Evolutionary conservation across 2,888 invertebrate species (phyloP).

Genomic region (Trissoscelio sp.): DNA sequence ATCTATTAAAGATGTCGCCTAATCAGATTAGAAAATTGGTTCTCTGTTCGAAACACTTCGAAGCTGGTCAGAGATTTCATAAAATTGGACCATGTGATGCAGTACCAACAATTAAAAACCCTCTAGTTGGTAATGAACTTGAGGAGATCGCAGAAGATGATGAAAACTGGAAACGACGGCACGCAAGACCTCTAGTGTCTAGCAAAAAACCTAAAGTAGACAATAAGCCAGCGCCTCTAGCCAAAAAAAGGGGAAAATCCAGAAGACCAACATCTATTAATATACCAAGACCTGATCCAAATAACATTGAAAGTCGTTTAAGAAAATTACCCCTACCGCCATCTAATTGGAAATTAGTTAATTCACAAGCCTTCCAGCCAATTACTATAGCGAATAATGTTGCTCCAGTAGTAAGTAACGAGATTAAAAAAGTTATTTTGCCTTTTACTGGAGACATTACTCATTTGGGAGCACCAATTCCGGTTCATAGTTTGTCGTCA

Average conservation of each 20-base stretch:
- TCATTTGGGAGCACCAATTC: constrained; percentile 80
- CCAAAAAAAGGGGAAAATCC: constrained; percentile 81
- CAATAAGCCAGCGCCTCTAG: constrained; percentile 81
- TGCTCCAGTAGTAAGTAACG: constrained; percentile 72
- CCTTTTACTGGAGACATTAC: constrained; percentile 81
- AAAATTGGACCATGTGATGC: constrained; percentile 81
- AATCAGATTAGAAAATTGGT: constrained; percentile 82
- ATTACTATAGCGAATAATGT: constrained; percentile 78
- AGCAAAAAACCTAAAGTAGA: constrained; percentile 82
- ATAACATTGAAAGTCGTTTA: constrained; percentile 75
- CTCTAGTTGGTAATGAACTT: neutral
- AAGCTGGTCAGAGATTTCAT: constrained; percentile 80
- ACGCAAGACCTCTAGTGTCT: constrained; percentile 78
- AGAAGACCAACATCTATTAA: constrained; percentile 80
- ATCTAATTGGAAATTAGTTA: constrained; percentile 79
- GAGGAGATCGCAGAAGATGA: constrained; percentile 66
- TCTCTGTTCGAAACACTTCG: constrained; percentile 81
- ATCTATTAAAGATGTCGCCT: constrained; percentile 81
- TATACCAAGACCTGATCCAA: constrained; percentile 78
- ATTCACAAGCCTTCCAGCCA: constrained; percentile 79
- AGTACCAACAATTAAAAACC: constrained; percentile 77
- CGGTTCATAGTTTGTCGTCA: constrained; percentile 81
- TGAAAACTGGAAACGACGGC: constrained; percentile 68
- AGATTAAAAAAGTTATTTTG: constrained; percentile 80
- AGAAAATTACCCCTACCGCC: constrained; percentile 80